phyloP scores from a whole-genome alignment of 2,888 invertebrate species.

The Ametastegia equiseti region DNA sequence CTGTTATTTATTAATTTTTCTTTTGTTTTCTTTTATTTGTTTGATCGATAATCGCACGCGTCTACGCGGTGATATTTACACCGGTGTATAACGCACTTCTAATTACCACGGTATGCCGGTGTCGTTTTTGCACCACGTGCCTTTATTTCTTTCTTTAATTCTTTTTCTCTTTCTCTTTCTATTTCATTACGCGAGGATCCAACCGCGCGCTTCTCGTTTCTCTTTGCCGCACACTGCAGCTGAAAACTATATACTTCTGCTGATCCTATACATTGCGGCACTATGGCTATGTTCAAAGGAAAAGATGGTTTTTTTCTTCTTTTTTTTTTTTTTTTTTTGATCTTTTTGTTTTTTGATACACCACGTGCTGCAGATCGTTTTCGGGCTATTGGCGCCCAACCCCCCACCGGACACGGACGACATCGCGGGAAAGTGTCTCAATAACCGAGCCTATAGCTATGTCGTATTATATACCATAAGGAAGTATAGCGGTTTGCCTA shows the following conservation, averaged over 20 bases:
- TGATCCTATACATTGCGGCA: too few relatives aligned
- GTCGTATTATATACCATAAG: not conserved
- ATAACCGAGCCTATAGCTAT: too few relatives aligned
- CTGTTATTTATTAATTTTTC: not conserved
- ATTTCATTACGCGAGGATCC: too few relatives aligned
- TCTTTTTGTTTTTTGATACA: not conserved
- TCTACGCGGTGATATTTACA: not conserved
- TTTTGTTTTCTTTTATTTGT: not conserved
- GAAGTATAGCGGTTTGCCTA: too few relatives aligned
- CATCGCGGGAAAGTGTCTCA: conserved; percentile 19
- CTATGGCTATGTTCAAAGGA: not conserved
- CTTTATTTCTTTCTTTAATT: not conserved
- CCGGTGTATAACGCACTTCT: conserved; percentile 3
- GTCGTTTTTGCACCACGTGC: not conserved
- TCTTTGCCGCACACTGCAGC: too few relatives aligned
- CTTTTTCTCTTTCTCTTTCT: too few relatives aligned
- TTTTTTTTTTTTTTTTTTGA: not conserved
- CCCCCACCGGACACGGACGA: too few relatives aligned
- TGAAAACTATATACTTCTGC: too few relatives aligned
- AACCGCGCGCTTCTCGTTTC: too few relatives aligned
- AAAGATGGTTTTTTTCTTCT: not conserved
- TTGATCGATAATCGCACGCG: not conserved
- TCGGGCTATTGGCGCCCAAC: conserved; percentile 10
- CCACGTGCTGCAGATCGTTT: not conserved
- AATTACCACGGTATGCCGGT: not conserved